Evolutionary conservation across 1,140 invertebrate species (phyloP), one percentile per base, ranked within the genome.

Genomic region (Trialeurodes vaporariorum): DNA sequence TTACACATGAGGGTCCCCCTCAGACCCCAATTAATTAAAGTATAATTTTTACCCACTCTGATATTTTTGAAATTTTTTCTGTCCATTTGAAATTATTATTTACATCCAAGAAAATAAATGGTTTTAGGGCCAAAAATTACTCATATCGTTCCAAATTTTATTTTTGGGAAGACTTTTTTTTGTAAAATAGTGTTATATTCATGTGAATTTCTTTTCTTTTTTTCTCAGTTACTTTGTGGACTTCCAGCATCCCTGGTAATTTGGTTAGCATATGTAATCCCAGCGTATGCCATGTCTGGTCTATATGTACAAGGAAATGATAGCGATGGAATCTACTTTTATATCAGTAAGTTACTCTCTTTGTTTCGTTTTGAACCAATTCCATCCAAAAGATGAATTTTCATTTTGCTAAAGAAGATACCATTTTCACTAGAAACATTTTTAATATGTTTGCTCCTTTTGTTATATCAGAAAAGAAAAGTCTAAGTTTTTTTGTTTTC

Each of bases 211-310:
- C n/a, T 61, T 9, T 26, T 64, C 12, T 59, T 63, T 63, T 63
- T 25, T 60, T 61, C 69, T 64, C 63, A 71, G 70, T 66, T 71
- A 63, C 67, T 67, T 11, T 71, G 69, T 22, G 84, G 82, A 69
- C 73, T 86, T 26, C 79, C 84, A 70, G 84, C 87, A 9, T 85
- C 87, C 63, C 76, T 78, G 78, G 69, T 84, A 83, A 84, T 92
- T 2, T 93, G 90, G 81, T 71, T 93, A 64, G 87, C 89, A 0
- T 94, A 91, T 75, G 75, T 93, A 24, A 84, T 93, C 26, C 93
- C 93, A 22, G 91, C 90, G 17, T 95, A 92, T 75, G 90, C 90
- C 23, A 94, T 95, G 92, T 87, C 88, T 12, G 91, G 92, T 0
- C 79, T 94, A 0, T 80, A 84, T 58, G 84, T 85, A 69, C 86